These are phyloP conservation scores for Monopterus albus DNA, from an alignment of 2,113 vertebrate species.

Conservation along the genomic window DNA sequence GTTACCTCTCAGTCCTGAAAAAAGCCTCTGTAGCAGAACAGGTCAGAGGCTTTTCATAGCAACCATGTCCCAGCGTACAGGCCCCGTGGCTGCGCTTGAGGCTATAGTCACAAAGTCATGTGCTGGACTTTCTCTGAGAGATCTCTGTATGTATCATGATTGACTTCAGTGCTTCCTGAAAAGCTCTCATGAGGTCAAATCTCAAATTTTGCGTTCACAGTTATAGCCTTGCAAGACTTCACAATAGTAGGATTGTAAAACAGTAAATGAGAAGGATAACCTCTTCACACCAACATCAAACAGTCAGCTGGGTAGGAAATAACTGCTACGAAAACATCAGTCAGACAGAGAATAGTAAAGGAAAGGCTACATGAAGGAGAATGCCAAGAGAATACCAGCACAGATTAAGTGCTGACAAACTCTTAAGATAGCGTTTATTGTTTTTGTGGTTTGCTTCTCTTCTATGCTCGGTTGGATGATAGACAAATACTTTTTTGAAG, in stretches of 20 bases:
- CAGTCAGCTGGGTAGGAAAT: not conserved
- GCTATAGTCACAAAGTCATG: conserved; percentile 36
- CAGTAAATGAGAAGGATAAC: conserved; percentile 13
- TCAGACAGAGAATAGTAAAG: not conserved
- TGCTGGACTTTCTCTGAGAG: conserved; percentile 11
- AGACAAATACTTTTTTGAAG: conserved; percentile 23
- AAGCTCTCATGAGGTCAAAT: conserved; percentile 6
- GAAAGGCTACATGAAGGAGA: not conserved
- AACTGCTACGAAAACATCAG: conserved; percentile 2
- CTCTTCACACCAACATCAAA: not conserved
- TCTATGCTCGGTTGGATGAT: conserved; percentile 7
- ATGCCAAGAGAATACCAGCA: not conserved
- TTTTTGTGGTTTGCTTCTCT: conserved; percentile 11
- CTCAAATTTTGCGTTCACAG: conserved; percentile 16
- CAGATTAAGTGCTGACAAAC: conserved; percentile 7
- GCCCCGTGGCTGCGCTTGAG: conserved; percentile 33
- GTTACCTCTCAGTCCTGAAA: conserved; percentile 22
- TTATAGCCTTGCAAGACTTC: not conserved
- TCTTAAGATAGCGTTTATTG: conserved; percentile 14
- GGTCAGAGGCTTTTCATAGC: conserved; percentile 52
- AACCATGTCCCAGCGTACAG: conserved; percentile 38
- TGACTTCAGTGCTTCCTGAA: conserved; percentile 8
- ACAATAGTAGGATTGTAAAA: conserved; percentile 18
- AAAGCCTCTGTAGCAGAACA: conserved; percentile 7
- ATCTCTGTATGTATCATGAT: not conserved